phyloP scores from a whole-genome alignment of 1,140 invertebrate species.

The Drosophila mayri region DNA sequence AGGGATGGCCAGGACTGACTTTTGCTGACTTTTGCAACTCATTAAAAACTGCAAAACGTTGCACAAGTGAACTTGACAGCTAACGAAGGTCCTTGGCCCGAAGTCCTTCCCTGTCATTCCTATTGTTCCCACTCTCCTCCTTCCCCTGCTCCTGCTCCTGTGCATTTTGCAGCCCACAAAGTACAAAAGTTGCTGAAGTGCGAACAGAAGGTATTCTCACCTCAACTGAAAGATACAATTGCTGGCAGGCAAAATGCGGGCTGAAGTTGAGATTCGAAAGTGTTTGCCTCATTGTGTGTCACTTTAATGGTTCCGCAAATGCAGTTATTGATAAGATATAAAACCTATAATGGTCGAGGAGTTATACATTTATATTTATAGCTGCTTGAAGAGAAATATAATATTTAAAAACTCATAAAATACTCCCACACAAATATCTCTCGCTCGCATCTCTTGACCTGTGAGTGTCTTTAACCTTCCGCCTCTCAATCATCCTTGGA shows the following conservation, averaged over 20 bases:
- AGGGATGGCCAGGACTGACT: conserved; percentile 23
- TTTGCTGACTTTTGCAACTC: conserved; percentile 59
- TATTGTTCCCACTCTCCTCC: not conserved
- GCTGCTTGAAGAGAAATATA: not conserved
- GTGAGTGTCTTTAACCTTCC: conserved; percentile 12
- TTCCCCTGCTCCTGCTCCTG: not conserved
- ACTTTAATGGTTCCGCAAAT: not conserved
- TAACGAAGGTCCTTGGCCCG: conserved; percentile 43
- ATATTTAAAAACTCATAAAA: not conserved
- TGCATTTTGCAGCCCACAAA: conserved; percentile 10
- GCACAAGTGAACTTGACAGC: conserved; percentile 58
- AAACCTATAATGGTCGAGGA: no score
- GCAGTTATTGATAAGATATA: not conserved
- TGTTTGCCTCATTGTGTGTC: not conserved
- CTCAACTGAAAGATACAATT: conserved; percentile 21
- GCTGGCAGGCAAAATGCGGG: conserved; percentile 2
- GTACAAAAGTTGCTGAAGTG: conserved; percentile 14
- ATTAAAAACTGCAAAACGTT: conserved; percentile 59
- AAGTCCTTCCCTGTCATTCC: conserved; percentile 15
- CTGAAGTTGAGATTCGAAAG: conserved; percentile 6
- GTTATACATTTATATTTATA: no score
- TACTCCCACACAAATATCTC: not conserved
- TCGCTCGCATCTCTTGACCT: not conserved
- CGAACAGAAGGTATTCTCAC: conserved; percentile 20
- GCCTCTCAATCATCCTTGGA: conserved; percentile 27